These are phyloP conservation scores for Diadema setosum DNA, from an alignment of 35 echinoderm and acorn worm species.

Conservation along the genomic window DNA sequence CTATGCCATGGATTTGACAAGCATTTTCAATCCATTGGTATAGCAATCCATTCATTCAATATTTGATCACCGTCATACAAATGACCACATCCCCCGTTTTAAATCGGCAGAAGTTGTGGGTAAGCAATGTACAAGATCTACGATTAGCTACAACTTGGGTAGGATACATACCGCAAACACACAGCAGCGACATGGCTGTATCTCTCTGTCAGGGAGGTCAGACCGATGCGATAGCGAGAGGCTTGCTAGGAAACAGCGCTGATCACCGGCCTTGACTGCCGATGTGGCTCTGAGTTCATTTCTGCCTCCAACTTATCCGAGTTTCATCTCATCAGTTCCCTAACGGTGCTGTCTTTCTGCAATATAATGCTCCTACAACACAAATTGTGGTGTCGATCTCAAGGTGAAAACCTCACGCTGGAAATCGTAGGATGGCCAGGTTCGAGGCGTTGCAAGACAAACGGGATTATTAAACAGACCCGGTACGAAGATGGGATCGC, in stretches of 20 bases:
- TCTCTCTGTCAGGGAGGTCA: neutral
- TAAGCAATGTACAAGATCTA: neutral
- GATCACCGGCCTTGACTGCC: neutral
- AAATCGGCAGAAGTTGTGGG: neutral
- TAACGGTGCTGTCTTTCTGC: too few species aligned
- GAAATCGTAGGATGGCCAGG: neutral
- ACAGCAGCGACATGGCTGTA: neutral
- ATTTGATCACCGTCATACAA: neutral
- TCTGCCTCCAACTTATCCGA: neutral
- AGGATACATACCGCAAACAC: neutral
- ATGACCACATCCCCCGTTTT: neutral
- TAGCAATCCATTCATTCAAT: neutral
- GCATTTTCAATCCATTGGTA: neutral
- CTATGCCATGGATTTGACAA: too few species aligned
- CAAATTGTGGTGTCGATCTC: neutral
- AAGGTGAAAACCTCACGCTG: neutral
- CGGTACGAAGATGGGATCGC: too few species aligned
- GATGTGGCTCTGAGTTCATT: neutral
- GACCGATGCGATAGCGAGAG: neutral
- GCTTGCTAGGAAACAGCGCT: neutral
- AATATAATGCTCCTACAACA: too few species aligned
- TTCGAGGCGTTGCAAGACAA: too few species aligned
- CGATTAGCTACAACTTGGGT: neutral
- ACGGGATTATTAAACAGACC: too few species aligned
- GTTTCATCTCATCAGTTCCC: neutral